Base-by-base conservation (phyloP, 1,140 invertebrate species). In the Apis cerana region DNA sequence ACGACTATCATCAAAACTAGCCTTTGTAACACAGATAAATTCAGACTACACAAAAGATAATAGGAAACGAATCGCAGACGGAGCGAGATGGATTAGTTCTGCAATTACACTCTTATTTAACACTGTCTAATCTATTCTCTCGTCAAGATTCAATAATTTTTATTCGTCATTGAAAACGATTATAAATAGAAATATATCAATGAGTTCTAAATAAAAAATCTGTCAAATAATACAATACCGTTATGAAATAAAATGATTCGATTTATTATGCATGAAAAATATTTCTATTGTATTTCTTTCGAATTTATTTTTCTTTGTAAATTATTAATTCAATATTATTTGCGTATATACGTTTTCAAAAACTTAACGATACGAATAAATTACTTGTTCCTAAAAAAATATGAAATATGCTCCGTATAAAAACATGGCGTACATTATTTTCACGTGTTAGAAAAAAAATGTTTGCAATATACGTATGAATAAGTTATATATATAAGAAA, bases 11-110 rank as follows among this genome's bases (percentile, higher is more conserved):
- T 58, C 62, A 59, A 75, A 68, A 13, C 56, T 56, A 43, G 17
- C 61, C 61, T 64, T 64, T 64, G 48, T 64, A 19, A 48, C 48
- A 43, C 23, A 15, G 43, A 1, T 75, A n/a, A 27, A 58, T 75
- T 19, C 48, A 52, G 27, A 15, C 59, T 17, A 64, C 48, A 17
- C 43, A 48, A 52, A 15, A 52, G 61, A 75, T 75, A 75, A 64
- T 64, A 64, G 74, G 61, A 75, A 75, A 64, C 61, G 9, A 48
- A 23, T 23, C 48, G 11, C 74, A 64, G 23, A 59, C 56, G 21
- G 23, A 15, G 8, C 17, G 33, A 15, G 48, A 75, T 64, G 7
- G 12, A 64, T 75, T 75, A 75, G 59, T 75, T 19, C 33, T 15
- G 48, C 58, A 10, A 23, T 17, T 50, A 17, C n/a, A 15, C 15